Percentiles rank a stretch among this genome's conserved stretches.
phyloP scores from a whole-genome alignment of 2,888 invertebrate species.

The Ceriagrion tenellum region DNA sequence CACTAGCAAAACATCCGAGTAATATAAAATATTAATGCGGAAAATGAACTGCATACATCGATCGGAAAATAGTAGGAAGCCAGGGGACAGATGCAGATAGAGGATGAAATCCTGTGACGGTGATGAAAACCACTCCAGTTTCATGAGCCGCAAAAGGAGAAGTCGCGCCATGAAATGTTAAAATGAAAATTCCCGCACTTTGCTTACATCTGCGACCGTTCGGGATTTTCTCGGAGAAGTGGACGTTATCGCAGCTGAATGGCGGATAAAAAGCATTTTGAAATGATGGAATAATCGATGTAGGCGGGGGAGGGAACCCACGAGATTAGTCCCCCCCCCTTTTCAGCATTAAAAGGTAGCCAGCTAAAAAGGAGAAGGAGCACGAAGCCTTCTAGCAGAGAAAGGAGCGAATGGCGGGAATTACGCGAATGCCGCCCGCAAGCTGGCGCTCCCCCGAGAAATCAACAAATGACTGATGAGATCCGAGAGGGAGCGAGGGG shows the following conservation, averaged over 20 bases:
- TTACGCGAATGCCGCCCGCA: background rate
- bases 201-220: background rate
- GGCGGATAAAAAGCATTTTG: background rate
- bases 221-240: background rate
- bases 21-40: too few relatives aligned
- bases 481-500: background rate
- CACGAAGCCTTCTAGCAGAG: background rate
- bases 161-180: too few relatives aligned
- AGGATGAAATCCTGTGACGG: too few relatives aligned
- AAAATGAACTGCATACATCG: too few relatives aligned
- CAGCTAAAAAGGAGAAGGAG: background rate
- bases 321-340: background rate
- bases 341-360: background rate
- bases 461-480: slow-evolving; percentile 35
- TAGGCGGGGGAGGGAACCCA: background rate
- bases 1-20: too few relatives aligned
- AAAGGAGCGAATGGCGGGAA: background rate
- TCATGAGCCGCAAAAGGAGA: too few relatives aligned
- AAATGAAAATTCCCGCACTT: background rate
- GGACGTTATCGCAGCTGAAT: background rate
- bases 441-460: slow-evolving; percentile 23
- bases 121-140: too few relatives aligned
- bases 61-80: too few relatives aligned
- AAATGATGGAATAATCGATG: background rate
- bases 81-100: too few relatives aligned